These are phyloP conservation scores for Uria lomvia DNA, from an alignment of 2,113 vertebrate species.

Conservation along the genomic window DNA sequence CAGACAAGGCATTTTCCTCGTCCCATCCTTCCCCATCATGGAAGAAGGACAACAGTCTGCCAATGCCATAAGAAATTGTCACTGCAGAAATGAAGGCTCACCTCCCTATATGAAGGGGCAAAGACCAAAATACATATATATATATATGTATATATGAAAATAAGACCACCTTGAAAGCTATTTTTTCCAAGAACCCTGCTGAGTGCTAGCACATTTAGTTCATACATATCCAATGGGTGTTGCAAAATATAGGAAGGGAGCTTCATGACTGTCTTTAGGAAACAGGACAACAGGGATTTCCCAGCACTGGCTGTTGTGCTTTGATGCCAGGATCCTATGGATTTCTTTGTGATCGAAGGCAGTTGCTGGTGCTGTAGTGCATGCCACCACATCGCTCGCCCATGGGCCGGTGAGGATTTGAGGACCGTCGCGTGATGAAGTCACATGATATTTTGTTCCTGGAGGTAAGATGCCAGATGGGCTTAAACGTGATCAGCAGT, in stretches of 20 bases:
- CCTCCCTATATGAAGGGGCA: neutral
- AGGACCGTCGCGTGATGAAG: neutral
- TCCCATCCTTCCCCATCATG: neutral
- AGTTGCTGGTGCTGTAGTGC: neutral
- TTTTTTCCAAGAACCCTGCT: neutral
- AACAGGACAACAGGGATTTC: neutral
- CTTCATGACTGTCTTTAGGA: neutral
- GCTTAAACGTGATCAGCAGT: neutral
- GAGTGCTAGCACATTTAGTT: neutral
- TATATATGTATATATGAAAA: neutral
- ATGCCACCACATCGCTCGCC: accelerated
- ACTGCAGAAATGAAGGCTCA: neutral
- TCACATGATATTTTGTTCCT: neutral
- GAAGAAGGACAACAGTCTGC: neutral
- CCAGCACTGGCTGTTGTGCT: neutral
- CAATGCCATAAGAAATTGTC: neutral
- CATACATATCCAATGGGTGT: neutral
- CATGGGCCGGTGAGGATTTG: accelerated
- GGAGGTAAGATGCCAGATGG: neutral
- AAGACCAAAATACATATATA: neutral
- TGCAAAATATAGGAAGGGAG: neutral
- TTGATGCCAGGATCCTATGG: neutral
- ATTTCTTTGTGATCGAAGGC: neutral
- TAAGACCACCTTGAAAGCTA: neutral
- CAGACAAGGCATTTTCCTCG: neutral